A percentile compares a stretch with the other conserved stretches of the same genome.
phyloP scores from a whole-genome alignment of 1,140 invertebrate species.

The Drosophila erecta region DNA sequence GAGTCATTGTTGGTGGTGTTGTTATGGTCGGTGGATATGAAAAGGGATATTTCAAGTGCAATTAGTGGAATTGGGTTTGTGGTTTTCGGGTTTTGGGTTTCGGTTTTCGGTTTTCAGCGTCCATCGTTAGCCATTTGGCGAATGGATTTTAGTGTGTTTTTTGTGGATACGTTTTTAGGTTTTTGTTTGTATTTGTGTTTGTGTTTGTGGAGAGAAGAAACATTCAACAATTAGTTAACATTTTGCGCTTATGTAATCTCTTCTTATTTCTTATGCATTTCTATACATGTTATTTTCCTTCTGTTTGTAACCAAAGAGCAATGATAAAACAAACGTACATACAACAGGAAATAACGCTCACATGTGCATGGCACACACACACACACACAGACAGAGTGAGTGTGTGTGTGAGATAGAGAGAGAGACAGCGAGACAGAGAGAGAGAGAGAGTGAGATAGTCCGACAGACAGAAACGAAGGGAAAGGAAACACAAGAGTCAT shows the following conservation, averaged over 20 bases:
- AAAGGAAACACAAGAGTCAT: slow-evolving; percentile 52
- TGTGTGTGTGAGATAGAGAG: background rate
- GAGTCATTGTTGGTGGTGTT: slow-evolving; percentile 27
- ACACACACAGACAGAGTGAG: background rate
- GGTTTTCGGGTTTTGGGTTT: slow-evolving; percentile 38
- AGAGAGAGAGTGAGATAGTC: background rate
- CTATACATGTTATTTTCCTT: slow-evolving; percentile 19
- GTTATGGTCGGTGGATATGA: slow-evolving; percentile 61
- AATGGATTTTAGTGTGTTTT: slow-evolving; percentile 15
- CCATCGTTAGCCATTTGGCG: slow-evolving; percentile 58
- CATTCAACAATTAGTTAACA: slow-evolving; percentile 75
- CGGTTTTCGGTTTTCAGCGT: slow-evolving; percentile 23
- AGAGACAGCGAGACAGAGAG: background rate
- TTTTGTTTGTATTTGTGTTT: slow-evolving; percentile 23
- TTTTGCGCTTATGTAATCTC: slow-evolving; percentile 45
- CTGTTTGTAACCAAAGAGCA: slow-evolving; percentile 36
- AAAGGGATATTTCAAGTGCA: slow-evolving; percentile 82
- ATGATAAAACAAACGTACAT: slow-evolving; percentile 31
- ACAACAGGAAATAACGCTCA: slow-evolving; percentile 25
- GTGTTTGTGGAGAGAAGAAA: slow-evolving; percentile 59
- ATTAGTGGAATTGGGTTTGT: slow-evolving; percentile 82
- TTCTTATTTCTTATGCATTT: slow-evolving; percentile 29
- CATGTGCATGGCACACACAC: slow-evolving; percentile 23
- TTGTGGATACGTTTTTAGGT: slow-evolving; percentile 20
- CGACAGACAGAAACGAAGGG: slow-evolving; percentile 21